A percentile compares a stretch with the other conserved stretches of the same genome.
Conservation (phyloP, 2,797 vertebrate species). For the Sorex maritimensis region DNA sequence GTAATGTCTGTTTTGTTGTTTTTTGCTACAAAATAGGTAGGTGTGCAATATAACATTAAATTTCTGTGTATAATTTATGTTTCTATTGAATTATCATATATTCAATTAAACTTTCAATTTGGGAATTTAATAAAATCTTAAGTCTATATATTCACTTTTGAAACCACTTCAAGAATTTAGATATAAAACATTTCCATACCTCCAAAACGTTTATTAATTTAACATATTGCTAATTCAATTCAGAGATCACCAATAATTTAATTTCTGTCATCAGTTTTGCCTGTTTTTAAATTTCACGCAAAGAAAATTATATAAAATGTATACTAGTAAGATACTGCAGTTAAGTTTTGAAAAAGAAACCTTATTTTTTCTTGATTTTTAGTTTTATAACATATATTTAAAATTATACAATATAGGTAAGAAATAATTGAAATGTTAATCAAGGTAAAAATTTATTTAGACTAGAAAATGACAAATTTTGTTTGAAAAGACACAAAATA, state of each 20-base stretch:
- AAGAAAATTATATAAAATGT: neutral
- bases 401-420: neutral
- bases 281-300: neutral
- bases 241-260: neutral
- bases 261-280: constrained; percentile 3
- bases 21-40: neutral
- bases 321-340: neutral
- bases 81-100: neutral
- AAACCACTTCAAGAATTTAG: neutral
- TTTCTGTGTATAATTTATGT: neutral
- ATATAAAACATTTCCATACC: neutral
- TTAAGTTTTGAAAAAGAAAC: constrained; percentile 31
- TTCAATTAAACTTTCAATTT: neutral
- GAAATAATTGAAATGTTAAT: constrained; percentile 47
- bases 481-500: neutral
- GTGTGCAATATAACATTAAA: neutral
- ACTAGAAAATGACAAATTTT: neutral
- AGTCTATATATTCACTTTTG: neutral
- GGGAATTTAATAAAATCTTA: constrained; percentile 36
- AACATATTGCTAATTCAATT: neutral
- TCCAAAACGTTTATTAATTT: neutral
- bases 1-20: too few relatives aligned
- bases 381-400: constrained; percentile 18
- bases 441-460: constrained; percentile 49
- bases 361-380: constrained; percentile 52